phyloP scores from a whole-genome alignment of 2,888 invertebrate species.

The Cataglyphis cursor region DNA sequence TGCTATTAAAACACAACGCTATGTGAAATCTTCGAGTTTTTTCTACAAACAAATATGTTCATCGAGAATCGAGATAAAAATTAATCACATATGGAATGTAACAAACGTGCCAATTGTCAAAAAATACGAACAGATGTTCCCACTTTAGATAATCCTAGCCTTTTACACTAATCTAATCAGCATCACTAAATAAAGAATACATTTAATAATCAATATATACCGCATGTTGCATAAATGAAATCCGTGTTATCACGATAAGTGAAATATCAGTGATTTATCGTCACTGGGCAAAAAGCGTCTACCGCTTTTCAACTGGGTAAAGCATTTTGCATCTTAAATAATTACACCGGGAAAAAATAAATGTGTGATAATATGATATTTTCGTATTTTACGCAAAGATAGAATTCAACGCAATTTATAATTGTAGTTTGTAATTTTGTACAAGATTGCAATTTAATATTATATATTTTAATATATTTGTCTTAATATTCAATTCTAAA shows the following conservation, averaged over 20 bases:
- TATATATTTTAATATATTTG: neutral
- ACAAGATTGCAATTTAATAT: neutral
- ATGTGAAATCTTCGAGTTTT: conserved; percentile 16
- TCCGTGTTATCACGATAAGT: conserved; percentile 49
- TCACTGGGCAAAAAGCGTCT: neutral
- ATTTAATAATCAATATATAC: conserved; percentile 81
- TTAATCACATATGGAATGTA: conserved; percentile 43
- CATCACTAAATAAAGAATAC: conserved; percentile 83
- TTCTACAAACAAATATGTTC: conserved; percentile 26
- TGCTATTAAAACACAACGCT: neutral
- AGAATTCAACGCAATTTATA: neutral
- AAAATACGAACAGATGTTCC: conserved; percentile 81
- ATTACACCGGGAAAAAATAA: neutral
- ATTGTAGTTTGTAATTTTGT: neutral
- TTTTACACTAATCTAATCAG: conserved; percentile 85
- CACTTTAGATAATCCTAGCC: conserved; percentile 83
- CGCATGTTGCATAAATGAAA: conserved; percentile 59
- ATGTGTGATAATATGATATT: neutral
- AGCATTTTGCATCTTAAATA: neutral
- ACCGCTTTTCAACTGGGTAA: neutral
- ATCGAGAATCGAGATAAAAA: conserved; percentile 62
- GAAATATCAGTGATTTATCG: conserved; percentile 36
- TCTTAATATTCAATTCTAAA: conserved; percentile 20
- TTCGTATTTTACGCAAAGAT: neutral
- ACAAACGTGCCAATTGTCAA: conserved; percentile 49